Evolutionary conservation across 1,140 invertebrate genomes (phyloP).

Genomic region (Zeugodacus cucurbitae): DNA sequence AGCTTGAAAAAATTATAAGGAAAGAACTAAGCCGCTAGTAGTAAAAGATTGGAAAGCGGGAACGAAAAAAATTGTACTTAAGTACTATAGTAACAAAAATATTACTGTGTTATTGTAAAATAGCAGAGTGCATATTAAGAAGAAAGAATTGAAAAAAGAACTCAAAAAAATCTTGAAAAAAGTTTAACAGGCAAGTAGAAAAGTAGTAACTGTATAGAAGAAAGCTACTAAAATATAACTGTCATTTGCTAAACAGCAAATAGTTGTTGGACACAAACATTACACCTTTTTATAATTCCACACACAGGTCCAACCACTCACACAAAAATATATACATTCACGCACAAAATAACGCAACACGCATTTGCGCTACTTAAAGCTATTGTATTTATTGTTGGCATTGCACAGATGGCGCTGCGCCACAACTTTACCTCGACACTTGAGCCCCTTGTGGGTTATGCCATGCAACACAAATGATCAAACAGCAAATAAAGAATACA

Average conservation of each 20-base stretch:
- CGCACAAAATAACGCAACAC: neutral
- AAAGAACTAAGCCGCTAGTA: neutral
- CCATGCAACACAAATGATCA: too few relatives aligned
- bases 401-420: neutral
- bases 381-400: neutral
- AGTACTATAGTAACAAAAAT: neutral
- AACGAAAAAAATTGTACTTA: too few relatives aligned
- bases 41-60: neutral
- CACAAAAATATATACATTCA: too few relatives aligned
- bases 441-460: slow-evolving; percentile 92
- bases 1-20: neutral
- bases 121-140: neutral
- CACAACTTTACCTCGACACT: slow-evolving; percentile 94
- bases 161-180: too few relatives aligned
- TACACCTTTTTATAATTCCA: too few relatives aligned
- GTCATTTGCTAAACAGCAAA: too few relatives aligned
- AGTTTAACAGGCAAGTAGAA: too few relatives aligned
- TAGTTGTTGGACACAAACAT: too few relatives aligned
- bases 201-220: neutral
- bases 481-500: too few relatives aligned
- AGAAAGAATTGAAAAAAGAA: too few relatives aligned
- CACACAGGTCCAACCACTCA: too few relatives aligned
- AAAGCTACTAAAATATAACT: neutral
- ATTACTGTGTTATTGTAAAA: neutral
- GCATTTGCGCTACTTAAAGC: neutral